A percentile compares a stretch with the other conserved stretches of the same genome.
phyloP scores from a whole-genome alignment of 1,140 invertebrate species.

The Zeugodacus cucurbitae region DNA sequence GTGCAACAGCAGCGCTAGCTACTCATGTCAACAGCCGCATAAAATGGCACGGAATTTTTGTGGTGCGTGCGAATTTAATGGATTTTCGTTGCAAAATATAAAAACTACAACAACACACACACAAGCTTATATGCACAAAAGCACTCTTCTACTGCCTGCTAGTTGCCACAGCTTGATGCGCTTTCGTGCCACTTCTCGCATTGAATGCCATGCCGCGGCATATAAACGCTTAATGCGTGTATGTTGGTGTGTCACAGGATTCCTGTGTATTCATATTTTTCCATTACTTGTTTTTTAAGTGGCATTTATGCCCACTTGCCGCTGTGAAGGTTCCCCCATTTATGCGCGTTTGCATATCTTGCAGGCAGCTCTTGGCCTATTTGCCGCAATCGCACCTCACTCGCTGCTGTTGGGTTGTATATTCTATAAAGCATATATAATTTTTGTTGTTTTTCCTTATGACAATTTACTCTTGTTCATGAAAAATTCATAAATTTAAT shows the following conservation, averaged over 20 bases:
- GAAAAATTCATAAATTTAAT: neutral
- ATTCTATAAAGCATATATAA: neutral
- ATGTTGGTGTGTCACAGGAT: neutral
- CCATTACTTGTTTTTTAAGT: neutral
- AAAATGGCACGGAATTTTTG: slow-evolving; percentile 3
- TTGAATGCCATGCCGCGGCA: neutral
- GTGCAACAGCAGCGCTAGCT: neutral
- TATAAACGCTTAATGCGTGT: neutral
- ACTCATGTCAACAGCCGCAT: slow-evolving; percentile 7
- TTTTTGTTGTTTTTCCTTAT: neutral
- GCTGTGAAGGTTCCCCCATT: neutral
- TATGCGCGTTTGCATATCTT: neutral
- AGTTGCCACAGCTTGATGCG: neutral
- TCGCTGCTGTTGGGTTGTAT: neutral
- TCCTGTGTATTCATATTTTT: neutral
- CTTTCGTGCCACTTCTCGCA: neutral
- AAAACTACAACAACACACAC: neutral
- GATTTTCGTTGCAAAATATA: slow-evolving; percentile 7
- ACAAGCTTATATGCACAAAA: neutral
- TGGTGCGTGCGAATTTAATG: slow-evolving; percentile 22
- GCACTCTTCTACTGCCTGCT: neutral
- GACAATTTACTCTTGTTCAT: neutral
- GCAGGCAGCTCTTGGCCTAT: slow-evolving; percentile 5
- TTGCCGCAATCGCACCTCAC: neutral
- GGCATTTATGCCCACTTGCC: neutral